Evolutionary conservation across 2,888 invertebrate genomes (phyloP).

Genomic region (Andrena dorsata): DNA sequence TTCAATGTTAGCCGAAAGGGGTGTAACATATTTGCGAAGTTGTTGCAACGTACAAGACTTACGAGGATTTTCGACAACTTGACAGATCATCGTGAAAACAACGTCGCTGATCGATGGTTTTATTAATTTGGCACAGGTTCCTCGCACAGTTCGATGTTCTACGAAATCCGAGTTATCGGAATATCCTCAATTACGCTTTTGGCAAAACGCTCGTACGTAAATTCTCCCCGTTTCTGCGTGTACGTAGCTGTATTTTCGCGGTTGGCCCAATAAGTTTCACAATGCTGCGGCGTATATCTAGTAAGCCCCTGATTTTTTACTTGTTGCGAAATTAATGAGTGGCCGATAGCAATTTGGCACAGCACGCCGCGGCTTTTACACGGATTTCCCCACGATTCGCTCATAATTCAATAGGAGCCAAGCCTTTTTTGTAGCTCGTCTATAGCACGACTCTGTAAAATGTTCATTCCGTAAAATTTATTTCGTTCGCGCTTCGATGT

Average conservation of each 20-base stretch:
- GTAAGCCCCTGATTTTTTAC: constrained; percentile 52
- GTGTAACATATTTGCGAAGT: too few species aligned
- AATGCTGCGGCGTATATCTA: constrained; percentile 37
- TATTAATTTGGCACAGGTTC: constrained; percentile 54
- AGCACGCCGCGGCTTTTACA: constrained; percentile 4
- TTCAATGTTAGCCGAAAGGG: too few species aligned
- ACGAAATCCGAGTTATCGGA: constrained; percentile 41
- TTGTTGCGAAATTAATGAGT: constrained; percentile 62
- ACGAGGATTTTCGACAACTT: not conserved
- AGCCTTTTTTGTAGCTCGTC: constrained; percentile 13
- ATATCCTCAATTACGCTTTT: constrained; percentile 35
- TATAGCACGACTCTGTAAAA: not conserved
- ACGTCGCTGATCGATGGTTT: constrained; percentile 22
- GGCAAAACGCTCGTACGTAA: constrained; percentile 45
- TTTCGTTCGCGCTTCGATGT: not conserved
- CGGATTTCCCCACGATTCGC: not conserved
- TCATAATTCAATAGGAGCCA: constrained; percentile 24
- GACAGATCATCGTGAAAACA: constrained; percentile 3
- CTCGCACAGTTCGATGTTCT: constrained; percentile 31
- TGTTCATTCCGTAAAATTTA: constrained; percentile 1
- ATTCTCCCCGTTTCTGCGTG: constrained; percentile 9
- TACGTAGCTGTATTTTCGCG: not conserved
- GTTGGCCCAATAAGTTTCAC: constrained; percentile 44
- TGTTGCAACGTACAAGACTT: not conserved
- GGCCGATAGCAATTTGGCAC: constrained; percentile 57